Conservation (phyloP, 2,113 vertebrate species). For the Casuarius casuarius region DNA sequence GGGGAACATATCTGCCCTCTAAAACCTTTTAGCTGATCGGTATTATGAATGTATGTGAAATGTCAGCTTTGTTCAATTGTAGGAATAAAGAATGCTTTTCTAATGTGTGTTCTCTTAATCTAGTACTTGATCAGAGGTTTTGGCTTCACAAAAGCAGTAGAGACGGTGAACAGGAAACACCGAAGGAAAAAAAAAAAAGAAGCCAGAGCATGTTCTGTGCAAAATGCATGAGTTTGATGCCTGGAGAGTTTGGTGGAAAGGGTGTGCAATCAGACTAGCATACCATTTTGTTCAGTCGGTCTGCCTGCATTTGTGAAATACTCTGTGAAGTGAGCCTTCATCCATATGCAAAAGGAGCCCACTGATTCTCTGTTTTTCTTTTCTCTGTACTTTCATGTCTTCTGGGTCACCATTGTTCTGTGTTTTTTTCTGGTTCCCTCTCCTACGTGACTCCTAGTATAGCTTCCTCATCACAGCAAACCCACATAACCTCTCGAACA, state of each 20-base stretch:
- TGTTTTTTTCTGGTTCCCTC: background rate
- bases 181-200: background rate
- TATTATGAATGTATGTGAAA: slow-evolving; percentile 27
- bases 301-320: background rate
- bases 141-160: slow-evolving; percentile 17
- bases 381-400: background rate
- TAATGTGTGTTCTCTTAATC: slow-evolving; percentile 8
- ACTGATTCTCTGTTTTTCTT: background rate
- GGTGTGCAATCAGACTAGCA: accelerated
- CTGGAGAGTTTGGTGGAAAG: background rate
- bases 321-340: background rate
- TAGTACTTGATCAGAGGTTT: slow-evolving; percentile 25
- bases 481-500: accelerated
- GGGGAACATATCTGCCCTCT: background rate
- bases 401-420: background rate
- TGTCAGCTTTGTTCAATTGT: slow-evolving; percentile 35
- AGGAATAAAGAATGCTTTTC: slow-evolving; percentile 38
- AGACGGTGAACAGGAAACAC: slow-evolving; percentile 1
- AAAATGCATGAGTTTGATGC: background rate
- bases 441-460: accelerated
- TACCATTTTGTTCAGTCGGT: background rate
- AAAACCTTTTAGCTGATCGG: slow-evolving; percentile 12
- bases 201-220: background rate
- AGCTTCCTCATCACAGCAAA: accelerated
- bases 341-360: background rate